Evolutionary conservation across 2,888 invertebrate species (phyloP), one percentile per base, ranked within the genome.

Genomic region (Erannis defoliaria): DNA sequence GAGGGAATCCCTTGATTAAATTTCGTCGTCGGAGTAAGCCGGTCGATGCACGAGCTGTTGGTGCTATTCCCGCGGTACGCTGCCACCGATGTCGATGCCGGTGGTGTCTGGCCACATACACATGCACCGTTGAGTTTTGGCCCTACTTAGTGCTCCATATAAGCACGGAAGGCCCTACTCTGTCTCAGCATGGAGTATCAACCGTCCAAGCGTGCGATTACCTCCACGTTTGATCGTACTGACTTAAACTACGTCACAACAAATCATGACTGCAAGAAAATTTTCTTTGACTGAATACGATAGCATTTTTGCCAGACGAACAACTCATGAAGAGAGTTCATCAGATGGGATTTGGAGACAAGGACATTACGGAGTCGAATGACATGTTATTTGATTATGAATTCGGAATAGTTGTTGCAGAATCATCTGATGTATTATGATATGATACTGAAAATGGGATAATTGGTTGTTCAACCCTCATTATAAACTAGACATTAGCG

Each of bases 1-100:
- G 93, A 92, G 88, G 93, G 89, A 90, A 91, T 88, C 90, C 90
- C 85, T 89, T 86, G 88, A 89, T 62, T 90, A 87, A 87, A 85
- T 86, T 89, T 84, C 85, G 80, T 82, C 89, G 86, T 84, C 78
- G 90, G 88, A 86, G 89, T 85, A 77, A 77, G 86, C 85, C 80
- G 76, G 80, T 86, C 79, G 85, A 77, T 81, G 76, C 82, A 77
- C 71, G 79, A 73, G 74, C 75, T 72, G 73, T 57, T 73, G 72
- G 73, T 70, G 81, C 75, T 64, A 75, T 76, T 81, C 78, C 79
- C 76, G 73, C 75, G 73, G 78, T 64, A 72, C 68, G 72, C 78
- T 73, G 76, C 76, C 71, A 71, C 72, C 74, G 78, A 76, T 76
- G 74, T 76, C 75, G 75, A 74, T 73, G 72, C 70, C 65, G 43